phyloP scores from a whole-genome alignment of 2,113 vertebrate genomes.

The Leucosticte australis region DNA sequence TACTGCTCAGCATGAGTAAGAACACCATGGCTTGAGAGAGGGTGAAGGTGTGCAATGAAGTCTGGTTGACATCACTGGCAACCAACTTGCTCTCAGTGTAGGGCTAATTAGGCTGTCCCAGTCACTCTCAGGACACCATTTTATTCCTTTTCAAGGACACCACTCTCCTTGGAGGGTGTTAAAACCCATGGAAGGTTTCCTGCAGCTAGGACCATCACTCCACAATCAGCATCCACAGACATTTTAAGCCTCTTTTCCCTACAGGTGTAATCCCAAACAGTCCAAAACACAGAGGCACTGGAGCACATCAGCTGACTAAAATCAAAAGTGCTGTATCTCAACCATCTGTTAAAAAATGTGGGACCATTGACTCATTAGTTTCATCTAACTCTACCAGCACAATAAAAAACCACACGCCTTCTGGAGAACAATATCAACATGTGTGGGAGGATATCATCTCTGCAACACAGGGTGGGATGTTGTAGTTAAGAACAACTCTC shows the following conservation, averaged over 20 bases:
- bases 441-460: conserved; percentile 28
- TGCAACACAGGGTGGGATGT: neutral
- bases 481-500: neutral
- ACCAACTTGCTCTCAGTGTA: neutral
- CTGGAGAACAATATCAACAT: conserved; percentile 64
- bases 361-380: conserved; percentile 63
- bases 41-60: neutral
- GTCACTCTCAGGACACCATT: neutral
- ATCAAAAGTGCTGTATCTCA: conserved; percentile 26
- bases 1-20: neutral
- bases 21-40: neutral
- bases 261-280: neutral
- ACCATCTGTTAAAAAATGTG: conserved; percentile 64
- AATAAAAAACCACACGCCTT: conserved; percentile 30
- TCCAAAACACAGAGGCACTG: neutral
- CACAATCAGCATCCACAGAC: neutral
- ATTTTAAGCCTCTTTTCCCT: neutral
- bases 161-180: neutral
- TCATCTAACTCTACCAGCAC: conserved; percentile 50
- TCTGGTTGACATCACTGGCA: neutral
- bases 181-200: neutral
- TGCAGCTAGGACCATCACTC: neutral
- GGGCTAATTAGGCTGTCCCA: neutral
- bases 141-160: neutral
- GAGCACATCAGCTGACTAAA: conserved; percentile 50